Percentiles rank a stretch among this genome's conserved stretches.
Conservation (phyloP, 2,797 vertebrate species). For the Fistularia tabacaria region DNA sequence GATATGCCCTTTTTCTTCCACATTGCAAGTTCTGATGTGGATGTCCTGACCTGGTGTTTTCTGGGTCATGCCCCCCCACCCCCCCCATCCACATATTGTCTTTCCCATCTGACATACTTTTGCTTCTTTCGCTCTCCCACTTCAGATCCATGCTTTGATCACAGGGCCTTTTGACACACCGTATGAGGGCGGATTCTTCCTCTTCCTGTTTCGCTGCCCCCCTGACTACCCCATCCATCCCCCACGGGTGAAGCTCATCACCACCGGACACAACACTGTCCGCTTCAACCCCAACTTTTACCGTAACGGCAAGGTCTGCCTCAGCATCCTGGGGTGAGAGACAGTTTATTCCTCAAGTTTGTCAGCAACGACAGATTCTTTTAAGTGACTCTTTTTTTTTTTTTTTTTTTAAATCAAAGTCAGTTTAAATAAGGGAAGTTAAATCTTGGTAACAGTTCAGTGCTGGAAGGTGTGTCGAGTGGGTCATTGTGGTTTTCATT, state of each 20-base stretch:
- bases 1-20: too few species aligned
- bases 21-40: too few species aligned
- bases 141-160: slow-evolving; percentile 95
- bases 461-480: too few species aligned
- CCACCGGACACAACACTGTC: slow-evolving; percentile 97
- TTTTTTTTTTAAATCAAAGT: background rate
- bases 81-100: background rate
- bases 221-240: slow-evolving; percentile 99
- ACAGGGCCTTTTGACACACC: slow-evolving; percentile 98
- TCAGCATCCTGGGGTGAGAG: slow-evolving; percentile 96
- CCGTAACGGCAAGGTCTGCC: slow-evolving; percentile 98
- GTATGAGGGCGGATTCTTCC: slow-evolving; percentile 98
- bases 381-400: background rate
- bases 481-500: too few species aligned
- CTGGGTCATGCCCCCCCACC: too few species aligned
- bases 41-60: too few species aligned
- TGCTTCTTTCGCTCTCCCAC: background rate
- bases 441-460: too few species aligned
- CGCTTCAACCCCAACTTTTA: slow-evolving; percentile 99
- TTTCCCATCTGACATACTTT: background rate
- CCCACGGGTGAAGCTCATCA: slow-evolving; percentile 95
- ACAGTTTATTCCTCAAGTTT: background rate
- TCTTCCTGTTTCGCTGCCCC: slow-evolving; percentile 98
- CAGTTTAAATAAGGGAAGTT: too few species aligned
- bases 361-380: background rate